phyloP scores from a whole-genome alignment of 1,140 invertebrate genomes.

The Bombus difficillimus region DNA sequence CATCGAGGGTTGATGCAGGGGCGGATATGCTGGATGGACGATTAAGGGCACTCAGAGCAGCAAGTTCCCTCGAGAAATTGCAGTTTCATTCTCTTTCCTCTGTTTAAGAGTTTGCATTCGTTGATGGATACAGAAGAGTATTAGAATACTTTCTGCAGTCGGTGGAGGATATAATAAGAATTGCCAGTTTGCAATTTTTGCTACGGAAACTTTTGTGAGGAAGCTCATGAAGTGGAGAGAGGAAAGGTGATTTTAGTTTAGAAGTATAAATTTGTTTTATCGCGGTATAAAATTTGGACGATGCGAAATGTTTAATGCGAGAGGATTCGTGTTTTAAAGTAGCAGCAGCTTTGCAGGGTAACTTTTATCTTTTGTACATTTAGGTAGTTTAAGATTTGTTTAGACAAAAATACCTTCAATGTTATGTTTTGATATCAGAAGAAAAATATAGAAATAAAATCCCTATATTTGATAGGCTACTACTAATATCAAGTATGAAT shows the following conservation, averaged over 20 bases:
- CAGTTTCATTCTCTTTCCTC: neutral
- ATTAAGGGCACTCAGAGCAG: slow-evolving; percentile 41
- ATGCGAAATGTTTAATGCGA: neutral
- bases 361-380: neutral
- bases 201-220: neutral
- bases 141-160: neutral
- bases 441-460: too few species aligned
- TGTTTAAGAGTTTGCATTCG: neutral
- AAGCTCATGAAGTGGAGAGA: neutral
- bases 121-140: neutral
- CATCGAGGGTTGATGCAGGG: slow-evolving; percentile 48
- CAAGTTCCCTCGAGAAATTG: slow-evolving; percentile 25
- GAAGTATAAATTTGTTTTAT: neutral
- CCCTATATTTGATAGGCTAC: too few species aligned
- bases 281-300: neutral
- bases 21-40: slow-evolving; percentile 29
- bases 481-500: too few species aligned
- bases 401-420: too few species aligned
- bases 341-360: neutral
- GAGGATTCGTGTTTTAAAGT: neutral
- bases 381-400: neutral
- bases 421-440: too few species aligned
- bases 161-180: neutral
- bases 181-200: neutral
- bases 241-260: neutral